Evolutionary conservation across 2,888 invertebrate genomes (phyloP), one percentile per base, ranked within the genome.

Genomic region (Zootermopsis nevadensis): DNA sequence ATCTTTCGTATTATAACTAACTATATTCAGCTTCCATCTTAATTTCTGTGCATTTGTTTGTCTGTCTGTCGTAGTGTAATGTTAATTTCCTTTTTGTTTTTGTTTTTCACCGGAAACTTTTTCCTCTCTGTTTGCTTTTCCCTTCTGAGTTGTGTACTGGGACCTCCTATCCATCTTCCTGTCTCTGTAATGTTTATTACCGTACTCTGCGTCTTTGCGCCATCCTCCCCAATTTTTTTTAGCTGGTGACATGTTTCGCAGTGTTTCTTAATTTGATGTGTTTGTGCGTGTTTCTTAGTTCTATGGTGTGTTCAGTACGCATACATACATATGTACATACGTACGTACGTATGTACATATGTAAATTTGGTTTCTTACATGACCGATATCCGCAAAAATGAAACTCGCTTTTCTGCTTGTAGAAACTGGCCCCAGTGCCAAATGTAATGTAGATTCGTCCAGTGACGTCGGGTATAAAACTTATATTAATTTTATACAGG

Each of bases 161-260:
- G 74, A 74, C 42, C 10, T 38, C 74, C 42, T 74, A 74, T 74
- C 74, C 74, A 74, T 74, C 74, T 74, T 74, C 1, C 74, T 74
- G 74, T 74, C 74, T 74, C n/a, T 74, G 8, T 74, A 74, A 74
- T 74, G 74, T 74, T 74, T 74, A 74, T 74, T 74, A n/a, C 74
- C 8, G 74, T 27, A 55, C 60, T 27, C 60, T 27, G 60, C n/a
- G 27, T 0, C 2, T 27, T 60, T 60, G n/a, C 6, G 2, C 6
- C 38, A 31, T 33, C 12, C 10, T 19, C 33, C 33, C 10, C 38
- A 0, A 38, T n/a, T 42, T 22, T n/a, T 31, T 38, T 3, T 69
- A 66, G 15, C 38, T 3, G 38, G 74, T 74, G 74, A 74, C 74
- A 38, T 74, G 38, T 74, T 38, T 35, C 38, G 38, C 74, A 24